Evolutionary conservation across 2,797 vertebrate species (phyloP).

Genomic region (Karalla daura): DNA sequence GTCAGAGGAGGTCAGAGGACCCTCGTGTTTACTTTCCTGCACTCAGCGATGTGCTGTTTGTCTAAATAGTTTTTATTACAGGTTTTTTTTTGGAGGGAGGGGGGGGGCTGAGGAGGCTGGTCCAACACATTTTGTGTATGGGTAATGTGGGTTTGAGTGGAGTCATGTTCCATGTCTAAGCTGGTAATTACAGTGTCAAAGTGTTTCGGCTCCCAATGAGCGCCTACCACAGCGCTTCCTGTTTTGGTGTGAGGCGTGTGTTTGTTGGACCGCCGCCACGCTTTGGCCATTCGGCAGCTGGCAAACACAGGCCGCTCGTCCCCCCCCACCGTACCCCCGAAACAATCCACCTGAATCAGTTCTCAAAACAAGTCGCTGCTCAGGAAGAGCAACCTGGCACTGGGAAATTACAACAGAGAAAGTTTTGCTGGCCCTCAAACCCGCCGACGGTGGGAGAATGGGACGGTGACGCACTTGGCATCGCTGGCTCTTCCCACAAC

Average conservation of each 20-base stretch:
- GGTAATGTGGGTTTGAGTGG: neutral
- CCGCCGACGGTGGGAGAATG: slow-evolving; percentile 8
- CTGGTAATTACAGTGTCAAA: slow-evolving; percentile 24
- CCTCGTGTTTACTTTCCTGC: slow-evolving; percentile 41
- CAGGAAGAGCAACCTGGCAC: slow-evolving; percentile 48
- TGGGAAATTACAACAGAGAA: slow-evolving; percentile 18
- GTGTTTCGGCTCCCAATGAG: slow-evolving; percentile 26
- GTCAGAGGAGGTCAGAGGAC: slow-evolving; percentile 7
- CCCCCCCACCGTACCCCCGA: too few relatives aligned
- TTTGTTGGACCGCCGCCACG: slow-evolving; percentile 44
- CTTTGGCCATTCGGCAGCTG: slow-evolving; percentile 20
- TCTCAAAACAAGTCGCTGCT: slow-evolving; percentile 39
- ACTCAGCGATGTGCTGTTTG: neutral
- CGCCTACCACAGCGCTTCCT: slow-evolving; percentile 49
- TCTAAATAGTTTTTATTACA: neutral
- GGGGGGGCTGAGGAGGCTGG: too few relatives aligned
- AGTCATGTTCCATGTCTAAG: slow-evolving; percentile 20
- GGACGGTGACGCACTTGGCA: slow-evolving; percentile 45
- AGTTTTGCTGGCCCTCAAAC: slow-evolving; percentile 1
- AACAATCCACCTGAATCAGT: slow-evolving; percentile 54
- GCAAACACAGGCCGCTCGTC: neutral
- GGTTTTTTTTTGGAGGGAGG: neutral
- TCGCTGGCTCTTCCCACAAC: slow-evolving; percentile 30
- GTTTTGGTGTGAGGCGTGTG: slow-evolving; percentile 56
- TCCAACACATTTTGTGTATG: slow-evolving; percentile 5